phyloP scores from a whole-genome alignment of 2,797 vertebrate genomes.

The Microctenopoma steveboyesi region DNA sequence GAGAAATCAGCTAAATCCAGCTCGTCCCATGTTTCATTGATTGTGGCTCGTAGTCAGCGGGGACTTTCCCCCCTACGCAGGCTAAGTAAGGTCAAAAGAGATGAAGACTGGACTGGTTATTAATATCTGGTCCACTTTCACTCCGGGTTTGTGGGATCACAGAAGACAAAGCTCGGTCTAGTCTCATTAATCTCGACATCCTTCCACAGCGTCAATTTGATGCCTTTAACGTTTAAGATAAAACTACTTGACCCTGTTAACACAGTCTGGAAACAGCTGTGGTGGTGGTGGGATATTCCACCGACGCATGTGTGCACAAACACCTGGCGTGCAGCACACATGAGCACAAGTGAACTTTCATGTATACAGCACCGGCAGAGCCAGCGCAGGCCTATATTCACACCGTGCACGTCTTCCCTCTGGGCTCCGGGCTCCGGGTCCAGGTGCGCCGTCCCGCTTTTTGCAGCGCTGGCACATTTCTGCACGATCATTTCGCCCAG shows the following conservation, averaged over 20 bases:
- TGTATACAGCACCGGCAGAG: neutral
- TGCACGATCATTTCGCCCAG: conserved; percentile 3
- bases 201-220: conserved; percentile 1
- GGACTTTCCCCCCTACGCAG: conserved; percentile 13
- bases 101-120: conserved; percentile 36
- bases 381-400: neutral
- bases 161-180: neutral
- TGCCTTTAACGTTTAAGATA: neutral
- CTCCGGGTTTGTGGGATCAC: conserved; percentile 5
- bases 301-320: neutral
- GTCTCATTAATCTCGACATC: neutral
- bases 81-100: conserved; percentile 45
- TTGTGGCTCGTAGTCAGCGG: conserved; percentile 54
- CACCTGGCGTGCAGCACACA: conserved; percentile 11
- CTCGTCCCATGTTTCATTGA: conserved; percentile 58
- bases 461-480: conserved; percentile 53
- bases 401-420: conserved; percentile 4
- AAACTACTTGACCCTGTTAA: neutral
- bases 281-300: too few relatives aligned
- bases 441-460: conserved; percentile 39
- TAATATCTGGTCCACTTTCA: conserved; percentile 36
- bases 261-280: neutral
- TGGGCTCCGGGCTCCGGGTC: conserved; percentile 15
- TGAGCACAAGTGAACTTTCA: conserved; percentile 19
- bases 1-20: conserved; percentile 65